Evolutionary conservation across 1,140 invertebrate genomes (phyloP).

Genomic region (Diuraphis noxia): DNA sequence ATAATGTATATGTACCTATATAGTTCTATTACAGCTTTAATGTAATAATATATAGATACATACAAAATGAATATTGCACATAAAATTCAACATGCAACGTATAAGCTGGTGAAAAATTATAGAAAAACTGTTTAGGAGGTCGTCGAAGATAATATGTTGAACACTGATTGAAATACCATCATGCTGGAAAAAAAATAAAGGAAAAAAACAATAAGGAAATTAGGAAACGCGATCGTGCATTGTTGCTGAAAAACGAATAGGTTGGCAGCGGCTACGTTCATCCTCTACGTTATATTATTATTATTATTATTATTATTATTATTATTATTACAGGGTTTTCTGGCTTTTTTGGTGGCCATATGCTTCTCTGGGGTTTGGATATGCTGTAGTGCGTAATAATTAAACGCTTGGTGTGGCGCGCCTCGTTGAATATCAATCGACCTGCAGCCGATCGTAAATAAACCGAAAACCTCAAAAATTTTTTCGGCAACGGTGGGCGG

Average conservation of each 20-base stretch:
- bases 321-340: not conserved
- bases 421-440: conserved; percentile 29
- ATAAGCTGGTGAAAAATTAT: too few species aligned
- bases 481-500: not conserved
- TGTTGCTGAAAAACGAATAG: not conserved
- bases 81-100: too few species aligned
- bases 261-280: not conserved
- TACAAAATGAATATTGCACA: too few species aligned
- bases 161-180: too few species aligned
- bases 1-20: too few species aligned
- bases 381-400: not conserved
- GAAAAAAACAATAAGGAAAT: not conserved
- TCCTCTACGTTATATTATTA: not conserved
- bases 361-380: not conserved
- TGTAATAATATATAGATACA: too few species aligned
- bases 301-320: not conserved
- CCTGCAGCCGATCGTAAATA: conserved; percentile 11
- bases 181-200: not conserved
- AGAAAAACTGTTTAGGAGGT: too few species aligned
- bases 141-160: too few species aligned
- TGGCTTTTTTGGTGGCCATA: not conserved
- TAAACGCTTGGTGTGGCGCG: not conserved
- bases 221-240: not conserved
- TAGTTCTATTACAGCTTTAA: too few species aligned
- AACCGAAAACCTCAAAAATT: not conserved